A percentile compares a stretch with the other conserved stretches of the same genome.
These are phyloP conservation scores for Sorex araneus DNA, from an alignment of 2,113 vertebrate species.

Conservation along the genomic window DNA sequence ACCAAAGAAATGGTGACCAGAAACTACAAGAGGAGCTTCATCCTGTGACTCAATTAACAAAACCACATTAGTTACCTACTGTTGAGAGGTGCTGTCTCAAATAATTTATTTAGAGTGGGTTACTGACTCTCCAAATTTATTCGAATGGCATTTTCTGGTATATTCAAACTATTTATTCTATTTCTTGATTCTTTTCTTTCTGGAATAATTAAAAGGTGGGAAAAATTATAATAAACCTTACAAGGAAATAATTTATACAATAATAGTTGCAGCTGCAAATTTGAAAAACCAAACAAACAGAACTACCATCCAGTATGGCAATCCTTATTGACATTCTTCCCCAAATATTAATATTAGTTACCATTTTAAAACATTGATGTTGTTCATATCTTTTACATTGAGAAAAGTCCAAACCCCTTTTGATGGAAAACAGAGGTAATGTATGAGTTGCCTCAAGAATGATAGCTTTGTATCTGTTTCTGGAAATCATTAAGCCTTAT, in stretches of 20 bases:
- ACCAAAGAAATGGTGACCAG: too few species aligned
- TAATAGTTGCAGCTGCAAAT: background rate
- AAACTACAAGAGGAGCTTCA: background rate
- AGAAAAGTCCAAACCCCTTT: constrained; percentile 59
- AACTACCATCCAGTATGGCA: background rate
- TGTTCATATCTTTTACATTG: constrained; percentile 71
- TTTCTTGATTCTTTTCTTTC: background rate
- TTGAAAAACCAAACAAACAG: constrained; percentile 12
- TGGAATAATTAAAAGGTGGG: constrained; percentile 58
- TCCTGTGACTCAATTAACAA: constrained; percentile 40
- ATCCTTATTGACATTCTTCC: background rate
- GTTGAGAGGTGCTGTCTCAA: background rate
- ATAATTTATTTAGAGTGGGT: background rate
- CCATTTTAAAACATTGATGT: constrained; percentile 54
- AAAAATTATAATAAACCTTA: constrained; percentile 63
- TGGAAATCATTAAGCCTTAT: constrained; percentile 74
- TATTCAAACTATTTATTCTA: background rate
- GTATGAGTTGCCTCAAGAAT: constrained; percentile 60
- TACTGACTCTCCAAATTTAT: background rate
- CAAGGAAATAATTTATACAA: constrained; percentile 54
- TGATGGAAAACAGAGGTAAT: constrained; percentile 64
- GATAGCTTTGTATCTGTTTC: constrained; percentile 53
- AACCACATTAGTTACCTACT: background rate
- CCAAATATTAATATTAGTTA: constrained; percentile 33
- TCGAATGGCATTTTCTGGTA: background rate